Conservation (phyloP, 2,113 vertebrate genomes). For the Rhipidura dahli region DNA sequence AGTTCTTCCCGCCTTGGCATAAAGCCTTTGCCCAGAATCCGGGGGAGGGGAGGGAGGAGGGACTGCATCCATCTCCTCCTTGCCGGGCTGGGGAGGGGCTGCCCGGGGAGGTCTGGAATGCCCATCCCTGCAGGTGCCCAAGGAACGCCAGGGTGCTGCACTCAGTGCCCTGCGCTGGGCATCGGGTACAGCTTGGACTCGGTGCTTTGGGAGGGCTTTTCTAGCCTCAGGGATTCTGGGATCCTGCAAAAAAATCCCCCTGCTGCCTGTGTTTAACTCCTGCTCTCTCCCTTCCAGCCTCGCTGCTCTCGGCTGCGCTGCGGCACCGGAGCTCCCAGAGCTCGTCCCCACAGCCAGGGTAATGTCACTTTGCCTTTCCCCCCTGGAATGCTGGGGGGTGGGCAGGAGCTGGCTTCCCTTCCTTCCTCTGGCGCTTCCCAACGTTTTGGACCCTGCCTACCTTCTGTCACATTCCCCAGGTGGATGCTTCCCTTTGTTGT, state of each 20-base stretch:
- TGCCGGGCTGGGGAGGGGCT: background rate
- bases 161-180: background rate
- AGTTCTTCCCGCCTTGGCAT: background rate
- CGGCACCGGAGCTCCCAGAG: constrained; percentile 44
- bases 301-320: background rate
- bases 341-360: constrained; percentile 7
- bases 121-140: background rate
- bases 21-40: background rate
- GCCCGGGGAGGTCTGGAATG: background rate
- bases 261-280: background rate
- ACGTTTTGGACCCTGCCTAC: accelerated
- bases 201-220: background rate
- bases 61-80: background rate
- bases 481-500: background rate
- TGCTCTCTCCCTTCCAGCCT: background rate
- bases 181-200: background rate
- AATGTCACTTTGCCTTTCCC: background rate
- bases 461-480: background rate
- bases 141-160: accelerated
- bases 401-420: background rate
- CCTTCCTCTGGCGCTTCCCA: background rate
- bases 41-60: background rate
- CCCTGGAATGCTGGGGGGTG: background rate
- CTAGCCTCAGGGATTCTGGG: background rate
- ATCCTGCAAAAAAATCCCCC: background rate